These are phyloP conservation scores for Mormyrops attenuatus DNA, from an alignment of 2,797 vertebrate genomes.

Conservation along the genomic window DNA sequence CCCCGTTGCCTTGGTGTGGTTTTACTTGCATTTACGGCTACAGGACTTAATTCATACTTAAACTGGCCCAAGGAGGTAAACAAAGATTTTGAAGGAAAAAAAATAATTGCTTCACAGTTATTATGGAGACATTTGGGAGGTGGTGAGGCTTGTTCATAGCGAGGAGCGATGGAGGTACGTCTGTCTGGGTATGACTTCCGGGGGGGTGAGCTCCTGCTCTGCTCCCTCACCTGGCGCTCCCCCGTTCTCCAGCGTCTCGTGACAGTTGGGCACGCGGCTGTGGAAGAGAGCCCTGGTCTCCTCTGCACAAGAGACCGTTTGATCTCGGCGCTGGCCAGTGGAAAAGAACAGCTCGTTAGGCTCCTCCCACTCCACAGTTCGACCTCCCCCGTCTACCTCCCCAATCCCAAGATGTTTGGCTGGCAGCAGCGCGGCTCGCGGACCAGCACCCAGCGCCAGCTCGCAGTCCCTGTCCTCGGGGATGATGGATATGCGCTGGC, in stretches of 20 bases:
- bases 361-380: slow-evolving; percentile 54
- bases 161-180: background rate
- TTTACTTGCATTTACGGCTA: slow-evolving; percentile 54
- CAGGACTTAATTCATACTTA: slow-evolving; percentile 26
- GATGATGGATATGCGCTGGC: slow-evolving; percentile 90
- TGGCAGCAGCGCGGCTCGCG: slow-evolving; percentile 53
- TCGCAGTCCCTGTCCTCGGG: slow-evolving; percentile 87
- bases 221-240: slow-evolving; percentile 55
- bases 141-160: slow-evolving; percentile 29
- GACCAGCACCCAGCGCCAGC: slow-evolving; percentile 52
- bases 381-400: slow-evolving; percentile 41
- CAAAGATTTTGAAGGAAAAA: slow-evolving; percentile 37
- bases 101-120: slow-evolving; percentile 58
- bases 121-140: slow-evolving; percentile 58
- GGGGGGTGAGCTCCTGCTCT: slow-evolving; percentile 14
- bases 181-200: background rate
- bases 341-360: slow-evolving; percentile 57
- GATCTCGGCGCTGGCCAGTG: slow-evolving; percentile 58
- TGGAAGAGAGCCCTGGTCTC: slow-evolving; percentile 63
- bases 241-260: slow-evolving; percentile 49
- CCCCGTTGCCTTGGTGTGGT: slow-evolving; percentile 23
- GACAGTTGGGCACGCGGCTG: slow-evolving; percentile 49
- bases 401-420: slow-evolving; percentile 39
- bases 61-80: slow-evolving; percentile 33
- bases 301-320: slow-evolving; percentile 57